Conservation (phyloP, 1,140 invertebrate genomes). For the Drosophila novamexicana region DNA sequence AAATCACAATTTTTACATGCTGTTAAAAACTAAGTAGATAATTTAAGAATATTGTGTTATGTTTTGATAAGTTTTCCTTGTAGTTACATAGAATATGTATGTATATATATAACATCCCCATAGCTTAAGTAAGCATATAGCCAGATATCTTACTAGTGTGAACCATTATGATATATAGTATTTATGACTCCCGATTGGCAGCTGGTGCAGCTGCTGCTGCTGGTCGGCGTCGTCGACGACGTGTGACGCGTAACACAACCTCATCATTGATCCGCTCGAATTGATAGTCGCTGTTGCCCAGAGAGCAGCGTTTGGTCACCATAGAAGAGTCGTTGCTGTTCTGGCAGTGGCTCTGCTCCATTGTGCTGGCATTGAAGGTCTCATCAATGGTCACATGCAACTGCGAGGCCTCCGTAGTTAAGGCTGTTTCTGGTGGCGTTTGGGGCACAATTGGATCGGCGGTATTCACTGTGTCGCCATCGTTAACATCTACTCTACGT, state of each 20-base stretch:
- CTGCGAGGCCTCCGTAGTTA: background rate
- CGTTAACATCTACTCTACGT: conserved; percentile 29
- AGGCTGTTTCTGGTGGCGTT: conserved; percentile 9
- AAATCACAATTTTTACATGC: conserved; percentile 9
- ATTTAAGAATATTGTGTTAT: background rate
- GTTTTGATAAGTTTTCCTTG: too few species aligned
- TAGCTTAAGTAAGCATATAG: conserved; percentile 9
- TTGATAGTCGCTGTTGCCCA: conserved; percentile 74
- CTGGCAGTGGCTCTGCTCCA: background rate
- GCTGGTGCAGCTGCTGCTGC: background rate
- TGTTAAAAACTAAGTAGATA: conserved; percentile 5
- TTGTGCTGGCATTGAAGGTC: conserved; percentile 17
- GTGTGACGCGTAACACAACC: conserved; percentile 58
- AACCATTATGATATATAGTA: background rate
- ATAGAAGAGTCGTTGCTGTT: conserved; percentile 22
- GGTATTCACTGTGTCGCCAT: background rate
- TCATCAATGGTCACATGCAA: conserved; percentile 55
- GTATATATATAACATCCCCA: background rate
- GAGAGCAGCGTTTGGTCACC: conserved; percentile 70
- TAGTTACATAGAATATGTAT: background rate
- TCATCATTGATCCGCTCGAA: conserved; percentile 70
- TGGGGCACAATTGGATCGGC: background rate
- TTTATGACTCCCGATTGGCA: conserved; percentile 1
- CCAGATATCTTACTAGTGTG: conserved; percentile 17
- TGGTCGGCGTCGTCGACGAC: conserved; percentile 40